These are phyloP conservation scores for Sebastes schlegelii DNA, from an alignment of 2,113 vertebrate species.

Conservation along the genomic window DNA sequence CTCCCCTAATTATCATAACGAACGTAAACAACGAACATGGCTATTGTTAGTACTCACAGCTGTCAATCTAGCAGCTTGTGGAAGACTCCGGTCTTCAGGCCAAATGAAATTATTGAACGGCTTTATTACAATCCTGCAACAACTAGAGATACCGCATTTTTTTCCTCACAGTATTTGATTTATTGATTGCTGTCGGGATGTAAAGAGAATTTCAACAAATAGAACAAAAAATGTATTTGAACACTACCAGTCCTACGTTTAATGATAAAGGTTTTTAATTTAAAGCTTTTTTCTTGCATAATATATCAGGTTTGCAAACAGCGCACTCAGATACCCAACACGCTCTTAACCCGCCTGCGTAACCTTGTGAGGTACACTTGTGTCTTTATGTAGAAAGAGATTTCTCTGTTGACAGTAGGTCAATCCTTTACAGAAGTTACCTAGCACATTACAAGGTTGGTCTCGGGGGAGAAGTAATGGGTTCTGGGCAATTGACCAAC, in stretches of 20 bases:
- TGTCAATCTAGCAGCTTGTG: no score
- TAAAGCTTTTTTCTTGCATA: not conserved
- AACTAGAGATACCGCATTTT: no score
- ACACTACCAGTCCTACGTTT: not conserved
- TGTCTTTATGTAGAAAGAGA: slow-evolving; percentile 77
- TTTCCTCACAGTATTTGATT: no score
- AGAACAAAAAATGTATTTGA: no score
- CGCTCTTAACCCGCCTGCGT: slow-evolving; percentile 64
- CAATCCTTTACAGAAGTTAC: slow-evolving; percentile 82
- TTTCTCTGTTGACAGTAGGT: slow-evolving; percentile 84
- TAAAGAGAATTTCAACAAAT: no score
- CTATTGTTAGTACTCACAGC: no score
- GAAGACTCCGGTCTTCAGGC: no score
- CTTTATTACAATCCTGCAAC: no score
- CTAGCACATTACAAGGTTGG: slow-evolving; percentile 84
- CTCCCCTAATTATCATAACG: no score
- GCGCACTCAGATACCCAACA: slow-evolving; percentile 22
- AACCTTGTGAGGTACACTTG: slow-evolving; percentile 77
- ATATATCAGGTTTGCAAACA: slow-evolving; percentile 42
- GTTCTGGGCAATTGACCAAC: slow-evolving; percentile 86
- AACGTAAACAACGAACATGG: no score
- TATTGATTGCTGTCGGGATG: no score
- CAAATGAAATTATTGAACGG: no score
- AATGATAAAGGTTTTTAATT: slow-evolving; percentile 15
- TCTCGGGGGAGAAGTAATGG: slow-evolving; percentile 85